Conservation (phyloP, 1,140 invertebrate genomes). For the Megalonaias nervosa region DNA sequence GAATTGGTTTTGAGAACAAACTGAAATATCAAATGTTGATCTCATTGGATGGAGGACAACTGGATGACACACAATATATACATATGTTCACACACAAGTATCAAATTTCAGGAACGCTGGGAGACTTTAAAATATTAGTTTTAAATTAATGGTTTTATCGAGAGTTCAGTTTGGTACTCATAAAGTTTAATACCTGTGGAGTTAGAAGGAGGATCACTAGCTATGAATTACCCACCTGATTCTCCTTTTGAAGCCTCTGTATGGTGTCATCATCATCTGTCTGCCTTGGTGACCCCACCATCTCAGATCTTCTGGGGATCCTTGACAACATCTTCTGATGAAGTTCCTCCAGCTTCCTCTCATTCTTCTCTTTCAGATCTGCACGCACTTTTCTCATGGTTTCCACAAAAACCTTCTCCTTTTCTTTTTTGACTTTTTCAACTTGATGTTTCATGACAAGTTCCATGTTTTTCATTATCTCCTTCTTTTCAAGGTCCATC, state of each 20-base stretch:
- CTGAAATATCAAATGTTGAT: neutral
- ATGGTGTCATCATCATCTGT: constrained; percentile 36
- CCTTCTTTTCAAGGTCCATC: constrained; percentile 42
- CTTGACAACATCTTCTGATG: constrained; percentile 16
- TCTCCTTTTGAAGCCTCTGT: constrained; percentile 52
- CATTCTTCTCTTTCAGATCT: constrained; percentile 45
- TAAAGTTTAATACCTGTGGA: too few relatives aligned
- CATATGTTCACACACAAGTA: neutral
- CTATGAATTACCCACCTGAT: constrained; percentile 47
- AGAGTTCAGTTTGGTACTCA: neutral
- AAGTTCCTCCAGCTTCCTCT: constrained; percentile 9
- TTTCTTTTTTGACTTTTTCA: constrained; percentile 50
- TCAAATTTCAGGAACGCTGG: neutral
- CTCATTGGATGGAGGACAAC: neutral
- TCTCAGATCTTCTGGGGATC: constrained; percentile 15
- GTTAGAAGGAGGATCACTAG: neutral
- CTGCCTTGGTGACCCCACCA: constrained; percentile 6
- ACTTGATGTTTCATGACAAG: constrained; percentile 47
- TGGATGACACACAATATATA: neutral
- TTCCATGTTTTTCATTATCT: constrained; percentile 46
- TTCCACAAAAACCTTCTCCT: constrained; percentile 58
- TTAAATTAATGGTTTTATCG: neutral
- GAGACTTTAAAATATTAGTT: neutral
- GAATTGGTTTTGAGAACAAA: neutral
- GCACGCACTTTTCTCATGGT: constrained; percentile 56